Evolutionary conservation across 2,888 invertebrate species (phyloP), one percentile per base, ranked within the genome.

Genomic region (Atherix ibis): DNA sequence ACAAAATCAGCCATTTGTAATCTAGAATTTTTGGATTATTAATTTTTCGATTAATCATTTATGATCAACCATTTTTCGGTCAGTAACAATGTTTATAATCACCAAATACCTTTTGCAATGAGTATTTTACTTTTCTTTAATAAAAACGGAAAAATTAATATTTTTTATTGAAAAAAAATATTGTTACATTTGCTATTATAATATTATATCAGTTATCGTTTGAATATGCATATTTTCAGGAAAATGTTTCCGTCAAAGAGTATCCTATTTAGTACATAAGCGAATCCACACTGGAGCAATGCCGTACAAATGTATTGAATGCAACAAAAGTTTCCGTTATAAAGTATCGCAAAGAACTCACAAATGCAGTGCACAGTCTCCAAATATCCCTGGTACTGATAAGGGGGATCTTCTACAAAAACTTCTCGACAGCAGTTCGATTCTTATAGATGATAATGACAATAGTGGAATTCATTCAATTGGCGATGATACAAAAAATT

Each of bases 281-380:
- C 68, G 85, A 42, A 37, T 36, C 12, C 37, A 37, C 30, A 57
- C 84, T 2, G 85, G 84, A 19, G 82, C 71, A 1, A 81, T 84
- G 82, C 85, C 85, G 1, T 85, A 85, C 51, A 79, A 77, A 56
- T 85, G 85, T 50, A 74, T 76, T 27, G 70, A 73, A 5, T 87
- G 85, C 52, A 71, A 78, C 34, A 83, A 81, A 64, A 77, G 68
- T 50, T 85, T 85, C 53, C 70, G 85, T 38, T 85, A 85, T 48
- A 85, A 85, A 68, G 82, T 84, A 8, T 83, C 83, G 33, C 80
- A 82, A 54, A 67, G 81, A 48, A 83, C 82, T 4, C 84, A 85
- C 49, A 84, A 83, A 59, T 85, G 84, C 50, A 66, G 70, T 38
- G 64, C 64, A 3, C 73, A 73, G 49, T 69, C 72, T 34, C 68